Percentiles rank a stretch among this genome's conserved stretches.
These are phyloP conservation scores for Rhea pennata DNA, from an alignment of 2,113 vertebrate genomes.

Conservation along the genomic window DNA sequence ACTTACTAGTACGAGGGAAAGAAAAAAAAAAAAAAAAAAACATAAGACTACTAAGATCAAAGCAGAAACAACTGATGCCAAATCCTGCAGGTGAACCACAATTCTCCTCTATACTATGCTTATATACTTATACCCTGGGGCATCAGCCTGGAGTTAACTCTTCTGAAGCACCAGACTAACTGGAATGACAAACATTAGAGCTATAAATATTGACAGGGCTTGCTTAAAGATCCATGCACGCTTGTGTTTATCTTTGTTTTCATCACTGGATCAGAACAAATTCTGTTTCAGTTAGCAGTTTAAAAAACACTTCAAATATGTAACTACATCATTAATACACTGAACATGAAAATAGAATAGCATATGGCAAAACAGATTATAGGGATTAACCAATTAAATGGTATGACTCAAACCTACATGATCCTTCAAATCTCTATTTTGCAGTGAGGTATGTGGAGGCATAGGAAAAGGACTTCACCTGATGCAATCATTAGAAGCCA, in stretches of 20 bases:
- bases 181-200: background rate
- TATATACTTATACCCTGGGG: background rate
- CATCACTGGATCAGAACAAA: slow-evolving; percentile 1
- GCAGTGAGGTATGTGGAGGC: background rate
- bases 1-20: background rate
- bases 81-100: background rate
- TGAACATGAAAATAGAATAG: slow-evolving; percentile 70
- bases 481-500: background rate
- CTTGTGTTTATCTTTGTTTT: background rate
- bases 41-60: background rate
- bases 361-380: slow-evolving; percentile 87
- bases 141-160: background rate
- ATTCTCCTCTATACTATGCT: background rate
- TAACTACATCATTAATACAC: background rate
- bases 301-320: background rate
- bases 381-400: slow-evolving; percentile 84
- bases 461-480: background rate
- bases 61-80: background rate
- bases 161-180: background rate
- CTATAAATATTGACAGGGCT: background rate
- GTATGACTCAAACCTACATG: slow-evolving; percentile 76
- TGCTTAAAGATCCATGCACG: background rate
- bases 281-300: background rate
- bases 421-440: slow-evolving; percentile 61
- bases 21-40: background rate